Percentiles rank a stretch among this genome's conserved stretches.
Conservation (phyloP, 1,140 invertebrate species). For the Drosophila repleta region DNA sequence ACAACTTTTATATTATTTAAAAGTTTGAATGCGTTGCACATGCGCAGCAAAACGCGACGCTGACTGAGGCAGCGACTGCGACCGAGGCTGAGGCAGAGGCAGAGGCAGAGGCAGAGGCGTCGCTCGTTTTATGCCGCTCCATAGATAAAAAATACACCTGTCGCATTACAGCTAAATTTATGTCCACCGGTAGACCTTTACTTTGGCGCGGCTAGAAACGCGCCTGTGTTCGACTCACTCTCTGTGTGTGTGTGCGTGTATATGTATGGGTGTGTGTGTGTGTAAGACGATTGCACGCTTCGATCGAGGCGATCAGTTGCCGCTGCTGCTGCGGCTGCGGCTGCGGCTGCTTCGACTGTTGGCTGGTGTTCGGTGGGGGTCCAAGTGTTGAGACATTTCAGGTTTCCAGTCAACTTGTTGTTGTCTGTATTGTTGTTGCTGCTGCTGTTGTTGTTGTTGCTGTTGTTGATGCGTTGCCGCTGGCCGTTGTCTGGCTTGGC, state of each 20-base stretch:
- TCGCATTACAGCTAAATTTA: slow-evolving; percentile 83
- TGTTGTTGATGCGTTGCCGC: slow-evolving; percentile 73
- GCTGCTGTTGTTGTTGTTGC: slow-evolving; percentile 53
- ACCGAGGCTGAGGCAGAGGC: slow-evolving; percentile 17
- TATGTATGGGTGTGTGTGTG: slow-evolving; percentile 36
- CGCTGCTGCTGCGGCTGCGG: slow-evolving; percentile 43
- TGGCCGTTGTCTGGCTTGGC: slow-evolving; percentile 67
- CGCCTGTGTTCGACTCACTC: slow-evolving; percentile 27
- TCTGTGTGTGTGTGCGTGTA: slow-evolving; percentile 11
- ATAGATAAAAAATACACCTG: slow-evolving; percentile 83
- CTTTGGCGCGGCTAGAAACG: slow-evolving; percentile 78
- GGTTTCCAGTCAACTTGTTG: slow-evolving; percentile 60
- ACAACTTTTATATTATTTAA: slow-evolving; percentile 65
- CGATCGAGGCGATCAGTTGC: slow-evolving; percentile 72
- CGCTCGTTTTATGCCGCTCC: slow-evolving; percentile 72
- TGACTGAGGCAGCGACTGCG: not conserved
- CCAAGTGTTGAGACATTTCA: slow-evolving; percentile 80
- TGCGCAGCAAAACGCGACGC: slow-evolving; percentile 51
- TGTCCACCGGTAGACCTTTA: slow-evolving; percentile 83
- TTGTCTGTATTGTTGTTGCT: slow-evolving; percentile 44
- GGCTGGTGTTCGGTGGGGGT: slow-evolving; percentile 69
- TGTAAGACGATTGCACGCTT: slow-evolving; percentile 72
- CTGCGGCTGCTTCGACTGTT: slow-evolving; percentile 23
- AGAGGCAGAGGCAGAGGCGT: slow-evolving; percentile 34
- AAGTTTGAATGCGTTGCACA: slow-evolving; percentile 75